Conservation (phyloP, 2,797 vertebrate genomes). For the Percopsis omiscomaycus region DNA sequence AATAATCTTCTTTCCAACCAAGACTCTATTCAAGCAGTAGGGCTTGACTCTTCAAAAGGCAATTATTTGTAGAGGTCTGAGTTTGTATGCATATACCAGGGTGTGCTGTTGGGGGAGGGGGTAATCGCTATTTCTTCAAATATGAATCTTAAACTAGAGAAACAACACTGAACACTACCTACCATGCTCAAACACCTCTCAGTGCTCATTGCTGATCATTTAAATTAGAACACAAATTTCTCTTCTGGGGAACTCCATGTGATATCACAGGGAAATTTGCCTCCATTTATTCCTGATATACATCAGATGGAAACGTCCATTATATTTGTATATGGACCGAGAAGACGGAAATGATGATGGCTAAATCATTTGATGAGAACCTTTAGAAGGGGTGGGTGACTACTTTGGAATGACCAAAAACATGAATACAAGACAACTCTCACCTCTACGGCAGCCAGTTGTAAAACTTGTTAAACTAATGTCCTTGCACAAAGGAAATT, state of each 20-base stretch:
- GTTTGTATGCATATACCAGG: conserved; percentile 23
- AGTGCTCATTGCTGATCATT: conserved; percentile 20
- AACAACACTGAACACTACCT: neutral
- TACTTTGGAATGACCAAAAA: conserved; percentile 32
- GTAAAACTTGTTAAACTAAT: conserved; percentile 24
- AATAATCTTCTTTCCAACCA: conserved; percentile 18
- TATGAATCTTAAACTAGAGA: conserved; percentile 3
- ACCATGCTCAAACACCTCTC: conserved; percentile 7
- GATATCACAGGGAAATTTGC: no score
- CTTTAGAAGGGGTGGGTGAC: neutral
- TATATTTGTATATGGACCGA: neutral
- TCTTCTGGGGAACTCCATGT: no score
- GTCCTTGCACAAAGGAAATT: conserved; percentile 20
- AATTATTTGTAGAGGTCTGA: conserved; percentile 35
- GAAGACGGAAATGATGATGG: conserved; percentile 15
- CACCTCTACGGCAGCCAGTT: conserved; percentile 33
- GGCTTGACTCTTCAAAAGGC: conserved; percentile 25
- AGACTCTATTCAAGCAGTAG: conserved; percentile 22
- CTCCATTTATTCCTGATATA: neutral
- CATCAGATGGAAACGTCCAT: neutral
- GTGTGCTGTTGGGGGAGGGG: conserved; percentile 6
- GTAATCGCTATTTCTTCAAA: conserved; percentile 25
- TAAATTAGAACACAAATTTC: conserved; percentile 25
- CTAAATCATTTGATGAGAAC: conserved; percentile 1
- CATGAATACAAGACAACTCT: conserved; percentile 20